Evolutionary conservation across 2,797 vertebrate genomes (phyloP).

Genomic region (Pseudocheirus occidentalis): DNA sequence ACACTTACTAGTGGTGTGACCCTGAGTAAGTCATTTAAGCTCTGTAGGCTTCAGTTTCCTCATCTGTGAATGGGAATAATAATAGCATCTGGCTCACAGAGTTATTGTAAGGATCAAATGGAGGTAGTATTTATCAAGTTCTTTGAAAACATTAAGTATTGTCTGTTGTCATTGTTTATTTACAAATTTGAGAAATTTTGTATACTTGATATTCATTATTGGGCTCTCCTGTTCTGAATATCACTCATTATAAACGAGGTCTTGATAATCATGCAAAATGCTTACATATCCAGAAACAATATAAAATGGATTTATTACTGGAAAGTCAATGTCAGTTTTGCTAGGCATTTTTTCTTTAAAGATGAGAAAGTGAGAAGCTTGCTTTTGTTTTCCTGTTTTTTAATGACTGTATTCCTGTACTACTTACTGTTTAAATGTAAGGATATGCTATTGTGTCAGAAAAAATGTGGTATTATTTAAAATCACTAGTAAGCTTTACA

Average conservation of each 20-base stretch:
- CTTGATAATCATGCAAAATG: neutral
- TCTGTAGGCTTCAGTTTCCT: neutral
- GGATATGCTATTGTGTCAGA: conserved; percentile 41
- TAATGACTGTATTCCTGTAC: conserved; percentile 14
- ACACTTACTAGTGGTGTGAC: neutral
- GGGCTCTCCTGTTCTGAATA: neutral
- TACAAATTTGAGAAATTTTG: neutral
- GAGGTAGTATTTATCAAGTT: neutral
- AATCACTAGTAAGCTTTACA: conserved; percentile 52
- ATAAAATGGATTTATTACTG: neutral
- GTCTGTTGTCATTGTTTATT: neutral
- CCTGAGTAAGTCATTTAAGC: neutral
- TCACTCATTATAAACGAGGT: neutral
- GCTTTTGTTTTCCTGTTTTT: conserved; percentile 48
- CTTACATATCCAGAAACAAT: neutral
- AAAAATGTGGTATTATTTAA: conserved; percentile 56
- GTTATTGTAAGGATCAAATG: neutral
- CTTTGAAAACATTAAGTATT: neutral
- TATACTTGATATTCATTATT: neutral
- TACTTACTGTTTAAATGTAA: conserved; percentile 26
- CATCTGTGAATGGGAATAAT: neutral
- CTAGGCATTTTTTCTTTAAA: conserved; percentile 17
- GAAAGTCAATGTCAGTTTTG: neutral
- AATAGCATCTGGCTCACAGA: neutral
- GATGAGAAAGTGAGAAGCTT: conserved; percentile 20